Conservation (phyloP, 2,888 invertebrate genomes). For the Chymomyza caudatula region DNA sequence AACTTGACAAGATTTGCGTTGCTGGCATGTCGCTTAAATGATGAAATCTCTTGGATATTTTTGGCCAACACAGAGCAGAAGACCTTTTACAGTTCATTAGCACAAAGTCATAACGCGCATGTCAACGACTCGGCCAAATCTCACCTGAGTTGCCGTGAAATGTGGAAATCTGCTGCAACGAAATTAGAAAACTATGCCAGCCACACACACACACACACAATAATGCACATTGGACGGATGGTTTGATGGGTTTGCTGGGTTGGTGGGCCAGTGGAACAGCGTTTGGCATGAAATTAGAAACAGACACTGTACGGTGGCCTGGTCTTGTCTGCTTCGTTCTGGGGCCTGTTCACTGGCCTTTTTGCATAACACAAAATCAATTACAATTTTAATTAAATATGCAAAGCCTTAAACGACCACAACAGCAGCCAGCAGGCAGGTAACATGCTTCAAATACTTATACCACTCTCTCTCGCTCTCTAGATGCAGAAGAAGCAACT, state of each 20-base stretch:
- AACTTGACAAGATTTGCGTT: constrained; percentile 3
- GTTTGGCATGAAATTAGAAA: constrained; percentile 62
- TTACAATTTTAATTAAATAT: constrained; percentile 74
- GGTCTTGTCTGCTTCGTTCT: not conserved
- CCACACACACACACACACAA: constrained; percentile 40
- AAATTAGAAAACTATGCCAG: constrained; percentile 63
- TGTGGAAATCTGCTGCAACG: constrained; percentile 40
- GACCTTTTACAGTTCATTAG: constrained; percentile 5
- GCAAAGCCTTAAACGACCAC: constrained; percentile 51
- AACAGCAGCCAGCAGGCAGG: constrained; percentile 8
- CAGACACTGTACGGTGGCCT: constrained; percentile 56
- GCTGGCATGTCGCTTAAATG: not conserved
- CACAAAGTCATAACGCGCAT: not conserved
- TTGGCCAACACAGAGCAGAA: not conserved
- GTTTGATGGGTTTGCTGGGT: constrained; percentile 18
- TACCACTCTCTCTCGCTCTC: not conserved
- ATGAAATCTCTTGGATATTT: not conserved
- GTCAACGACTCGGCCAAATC: constrained; percentile 39
- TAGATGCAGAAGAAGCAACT: constrained; percentile 32
- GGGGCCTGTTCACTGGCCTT: constrained; percentile 38
- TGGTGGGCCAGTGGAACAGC: constrained; percentile 25
- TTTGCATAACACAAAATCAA: constrained; percentile 73
- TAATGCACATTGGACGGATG: constrained; percentile 52
- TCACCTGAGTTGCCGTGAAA: constrained; percentile 68
- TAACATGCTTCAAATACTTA: not conserved